Percentiles rank a stretch among this genome's conserved stretches.
Conservation (phyloP, 1,140 invertebrate species). For the Caenorhabditis brenneri region DNA sequence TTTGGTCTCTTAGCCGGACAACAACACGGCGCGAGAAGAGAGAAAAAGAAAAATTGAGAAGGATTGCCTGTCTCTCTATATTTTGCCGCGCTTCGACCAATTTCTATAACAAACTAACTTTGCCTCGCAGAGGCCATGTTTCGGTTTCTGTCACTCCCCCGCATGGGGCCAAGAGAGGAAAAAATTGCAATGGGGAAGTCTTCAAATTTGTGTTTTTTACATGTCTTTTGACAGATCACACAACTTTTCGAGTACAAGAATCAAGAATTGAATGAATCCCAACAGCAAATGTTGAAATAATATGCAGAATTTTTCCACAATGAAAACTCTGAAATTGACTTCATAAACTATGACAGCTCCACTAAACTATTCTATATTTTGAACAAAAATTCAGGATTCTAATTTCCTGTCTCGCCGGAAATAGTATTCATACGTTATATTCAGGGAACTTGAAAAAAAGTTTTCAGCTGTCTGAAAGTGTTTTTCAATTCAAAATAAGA, state of each 20-base stretch:
- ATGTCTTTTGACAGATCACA: too few relatives aligned
- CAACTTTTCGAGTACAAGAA: not conserved
- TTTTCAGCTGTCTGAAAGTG: too few relatives aligned
- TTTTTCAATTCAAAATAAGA: too few relatives aligned
- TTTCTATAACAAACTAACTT: constrained; percentile 37
- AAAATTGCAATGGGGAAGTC: not conserved
- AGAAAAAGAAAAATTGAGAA: not conserved
- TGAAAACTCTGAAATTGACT: too few relatives aligned
- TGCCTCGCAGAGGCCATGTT: not conserved
- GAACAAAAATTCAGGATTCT: too few relatives aligned
- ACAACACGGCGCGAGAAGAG: not conserved
- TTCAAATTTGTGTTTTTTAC: not conserved
- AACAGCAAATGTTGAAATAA: too few relatives aligned
- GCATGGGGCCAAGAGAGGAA: not conserved
- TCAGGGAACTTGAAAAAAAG: too few relatives aligned
- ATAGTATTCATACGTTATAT: too few relatives aligned
- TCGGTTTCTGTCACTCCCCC: constrained; percentile 30
- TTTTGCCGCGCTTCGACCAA: not conserved
- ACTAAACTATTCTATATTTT: too few relatives aligned
- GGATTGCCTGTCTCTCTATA: not conserved
- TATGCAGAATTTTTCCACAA: too few relatives aligned
- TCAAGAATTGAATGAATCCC: not conserved
- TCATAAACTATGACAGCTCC: too few relatives aligned
- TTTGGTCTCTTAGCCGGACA: constrained; percentile 6
- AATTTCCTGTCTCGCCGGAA: too few relatives aligned